A percentile compares a stretch with the other conserved stretches of the same genome.
These are phyloP conservation scores for Drosophila gunungcola DNA, from an alignment of 1,140 invertebrate genomes.

Conservation along the genomic window DNA sequence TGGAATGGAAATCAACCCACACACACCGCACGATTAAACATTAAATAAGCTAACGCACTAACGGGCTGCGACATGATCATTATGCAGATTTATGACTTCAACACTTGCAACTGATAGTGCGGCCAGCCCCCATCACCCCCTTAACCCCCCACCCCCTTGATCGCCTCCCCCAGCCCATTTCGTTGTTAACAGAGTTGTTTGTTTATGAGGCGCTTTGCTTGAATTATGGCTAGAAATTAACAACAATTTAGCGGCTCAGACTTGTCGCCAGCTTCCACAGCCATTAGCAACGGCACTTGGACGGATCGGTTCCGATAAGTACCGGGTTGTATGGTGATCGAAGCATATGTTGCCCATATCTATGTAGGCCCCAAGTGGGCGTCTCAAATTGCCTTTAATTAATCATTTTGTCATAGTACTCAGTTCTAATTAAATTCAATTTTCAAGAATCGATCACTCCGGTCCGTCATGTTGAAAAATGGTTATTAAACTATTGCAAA, in stretches of 20 bases:
- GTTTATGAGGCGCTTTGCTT: constrained; percentile 78
- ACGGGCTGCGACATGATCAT: constrained; percentile 31
- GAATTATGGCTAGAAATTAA: constrained; percentile 66
- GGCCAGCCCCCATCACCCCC: background rate
- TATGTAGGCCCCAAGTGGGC: constrained; percentile 68
- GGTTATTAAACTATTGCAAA: constrained; percentile 67
- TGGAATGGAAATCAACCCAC: constrained; percentile 8
- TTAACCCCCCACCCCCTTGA: background rate
- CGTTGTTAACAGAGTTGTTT: constrained; percentile 73
- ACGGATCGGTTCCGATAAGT: constrained; percentile 33
- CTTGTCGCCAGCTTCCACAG: constrained; percentile 66
- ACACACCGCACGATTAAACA: constrained; percentile 1
- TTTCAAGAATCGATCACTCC: constrained; percentile 40
- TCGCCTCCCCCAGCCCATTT: background rate
- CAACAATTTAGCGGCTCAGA: constrained; percentile 65
- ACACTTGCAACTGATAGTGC: constrained; percentile 74
- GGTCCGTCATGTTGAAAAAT: constrained; percentile 37
- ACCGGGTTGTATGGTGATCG: constrained; percentile 1
- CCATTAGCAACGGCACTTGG: constrained; percentile 72
- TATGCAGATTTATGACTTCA: constrained; percentile 80
- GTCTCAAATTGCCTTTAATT: constrained; percentile 72
- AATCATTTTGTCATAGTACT: constrained; percentile 76
- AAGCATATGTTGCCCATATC: constrained; percentile 11
- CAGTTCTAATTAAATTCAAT: constrained; percentile 77
- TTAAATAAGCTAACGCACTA: constrained; percentile 26